Base-by-base conservation (phyloP, 2,113 vertebrate species). In the Sminthopsis crassicaudata region DNA sequence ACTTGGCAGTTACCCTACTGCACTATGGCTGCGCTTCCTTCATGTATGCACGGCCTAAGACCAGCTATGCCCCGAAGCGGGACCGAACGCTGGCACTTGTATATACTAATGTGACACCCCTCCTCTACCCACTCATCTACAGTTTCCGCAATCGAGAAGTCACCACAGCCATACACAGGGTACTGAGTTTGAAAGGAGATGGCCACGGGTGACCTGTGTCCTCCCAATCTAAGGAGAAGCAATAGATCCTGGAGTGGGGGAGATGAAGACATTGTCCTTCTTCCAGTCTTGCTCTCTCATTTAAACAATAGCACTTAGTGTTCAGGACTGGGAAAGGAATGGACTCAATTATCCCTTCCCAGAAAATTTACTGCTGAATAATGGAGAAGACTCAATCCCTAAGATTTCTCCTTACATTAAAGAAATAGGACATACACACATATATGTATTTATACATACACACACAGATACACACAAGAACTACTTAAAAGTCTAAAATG, bases 21-120 rank as follows among this genome's bases (percentile, higher is more conserved):
- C 98, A 98, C 96, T 98, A 98, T 0, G 98, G 98, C 52, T 98
- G 98, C 0, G 98, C 98, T 95, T 97, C 96, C 94, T 98, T 98
- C 97, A 97, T 97, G 46, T 98, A 98, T 2, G 90, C 98, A 89
- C 91, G 95, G 2, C 98, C 98, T 3, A 98, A 98, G 92, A 92
- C 97, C 94, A 97, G 93, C 91, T 98, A 98, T 94, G 91, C 96
- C 0, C 98, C 98, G 0, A 30, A 52, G 55, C 91, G 2, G 52
- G 98, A 98, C 94, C 98, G 98, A 95, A 95, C 94, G 2, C 93
- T 98, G 50, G 98, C 98, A 3, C 97, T 98, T 24, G 93, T 98
- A 91, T 98, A 98, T 76, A 98, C 98, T 91, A 98, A 97, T 9
- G 3, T 98, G 50, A 98, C 98, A 3, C 98, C 98, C 0, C 92